phyloP scores from a whole-genome alignment of 1,140 invertebrate species.

The Diuraphis noxia region DNA sequence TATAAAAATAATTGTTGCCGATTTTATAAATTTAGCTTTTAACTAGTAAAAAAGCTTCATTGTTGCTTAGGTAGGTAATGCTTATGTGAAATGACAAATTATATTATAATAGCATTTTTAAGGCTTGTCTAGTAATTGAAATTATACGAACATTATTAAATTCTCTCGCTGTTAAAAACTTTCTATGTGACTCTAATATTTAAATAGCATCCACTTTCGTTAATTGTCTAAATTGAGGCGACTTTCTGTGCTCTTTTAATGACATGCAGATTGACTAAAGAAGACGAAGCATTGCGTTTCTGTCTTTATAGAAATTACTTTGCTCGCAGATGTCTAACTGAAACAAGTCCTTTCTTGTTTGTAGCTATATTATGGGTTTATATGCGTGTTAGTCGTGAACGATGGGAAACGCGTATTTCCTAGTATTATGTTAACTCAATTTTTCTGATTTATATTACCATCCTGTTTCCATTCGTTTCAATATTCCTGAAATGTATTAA shows the following conservation, averaged over 20 bases:
- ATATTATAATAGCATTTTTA: not conserved
- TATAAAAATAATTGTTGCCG: too few species aligned
- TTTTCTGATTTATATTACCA: not conserved
- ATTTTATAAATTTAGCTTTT: not conserved
- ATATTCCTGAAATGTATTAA: not conserved
- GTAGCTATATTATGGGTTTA: not conserved
- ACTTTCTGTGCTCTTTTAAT: slow-evolving; percentile 6
- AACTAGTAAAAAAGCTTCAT: not conserved
- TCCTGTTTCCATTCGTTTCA: not conserved
- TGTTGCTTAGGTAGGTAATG: not conserved
- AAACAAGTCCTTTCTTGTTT: not conserved
- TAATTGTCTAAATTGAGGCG: not conserved
- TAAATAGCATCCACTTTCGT: slow-evolving; percentile 4
- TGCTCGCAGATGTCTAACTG: not conserved
- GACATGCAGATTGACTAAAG: slow-evolving; percentile 19
- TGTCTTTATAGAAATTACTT: slow-evolving; percentile 11
- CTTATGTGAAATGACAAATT: not conserved
- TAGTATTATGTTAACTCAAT: not conserved
- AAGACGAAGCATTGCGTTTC: not conserved
- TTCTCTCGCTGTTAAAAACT: not conserved
- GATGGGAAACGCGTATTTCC: not conserved
- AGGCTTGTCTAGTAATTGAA: not conserved
- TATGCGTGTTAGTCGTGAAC: too few species aligned
- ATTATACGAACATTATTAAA: not conserved
- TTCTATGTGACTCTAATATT: slow-evolving; percentile 25